Conservation (phyloP, 2,797 vertebrate genomes). For the Sebastes vulpes region DNA sequence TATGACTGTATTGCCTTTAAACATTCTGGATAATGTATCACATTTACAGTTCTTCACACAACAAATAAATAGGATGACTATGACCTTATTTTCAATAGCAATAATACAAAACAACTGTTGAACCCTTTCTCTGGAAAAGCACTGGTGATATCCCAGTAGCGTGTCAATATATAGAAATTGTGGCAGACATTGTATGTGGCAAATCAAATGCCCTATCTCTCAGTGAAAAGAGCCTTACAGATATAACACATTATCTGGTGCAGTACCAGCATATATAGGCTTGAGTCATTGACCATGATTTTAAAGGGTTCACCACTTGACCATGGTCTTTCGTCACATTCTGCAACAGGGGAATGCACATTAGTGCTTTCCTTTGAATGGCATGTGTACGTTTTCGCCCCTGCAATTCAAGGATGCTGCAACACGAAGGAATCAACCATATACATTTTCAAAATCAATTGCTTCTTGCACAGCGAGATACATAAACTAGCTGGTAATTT, state of each 20-base stretch:
- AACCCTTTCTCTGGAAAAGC: conserved; percentile 24
- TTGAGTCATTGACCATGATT: conserved; percentile 68
- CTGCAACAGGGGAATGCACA: conserved; percentile 27
- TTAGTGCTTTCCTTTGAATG: conserved; percentile 14
- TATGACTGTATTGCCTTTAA: conserved; percentile 13
- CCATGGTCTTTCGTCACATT: conserved; percentile 48
- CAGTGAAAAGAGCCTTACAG: conserved; percentile 26
- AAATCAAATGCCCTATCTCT: conserved; percentile 40
- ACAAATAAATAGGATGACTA: conserved; percentile 23
- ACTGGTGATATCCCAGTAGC: conserved; percentile 15
- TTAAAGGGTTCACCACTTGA: conserved; percentile 68
- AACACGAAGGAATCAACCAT: not conserved
- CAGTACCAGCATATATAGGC: conserved; percentile 36
- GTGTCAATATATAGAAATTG: conserved; percentile 16
- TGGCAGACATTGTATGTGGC: conserved; percentile 27
- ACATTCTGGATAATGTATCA: not conserved
- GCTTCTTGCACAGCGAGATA: conserved; percentile 8
- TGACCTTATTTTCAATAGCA: conserved; percentile 34
- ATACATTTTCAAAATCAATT: conserved; percentile 30
- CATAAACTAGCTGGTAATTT: conserved; percentile 12
- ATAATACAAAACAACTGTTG: conserved; percentile 30
- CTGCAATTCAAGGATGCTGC: conserved; percentile 35
- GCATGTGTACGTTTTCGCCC: conserved; percentile 10
- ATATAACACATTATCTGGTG: conserved; percentile 35
- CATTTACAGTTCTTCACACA: conserved; percentile 24